Evolutionary conservation across 2,797 vertebrate species (phyloP), one percentile per base, ranked within the genome.

Genomic region (Scomberomorus guttatus): DNA sequence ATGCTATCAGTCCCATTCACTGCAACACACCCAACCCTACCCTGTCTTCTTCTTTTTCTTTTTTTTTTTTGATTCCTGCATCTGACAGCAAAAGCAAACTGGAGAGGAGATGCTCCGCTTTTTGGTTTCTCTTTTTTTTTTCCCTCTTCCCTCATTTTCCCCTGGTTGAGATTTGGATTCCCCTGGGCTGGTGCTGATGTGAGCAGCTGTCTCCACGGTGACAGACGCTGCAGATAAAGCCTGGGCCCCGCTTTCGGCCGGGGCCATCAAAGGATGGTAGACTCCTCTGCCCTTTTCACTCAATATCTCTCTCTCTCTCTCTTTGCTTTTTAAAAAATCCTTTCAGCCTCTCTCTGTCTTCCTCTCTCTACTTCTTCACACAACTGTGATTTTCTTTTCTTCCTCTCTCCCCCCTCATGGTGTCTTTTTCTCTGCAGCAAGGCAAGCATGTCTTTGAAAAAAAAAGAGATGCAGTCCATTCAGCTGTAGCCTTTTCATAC

Each of bases 181-280:
- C 92, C 85, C 81, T 39, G 82, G 87, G 92, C 86, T 83, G 87
- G 67, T 87, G 91, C 92, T 93, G 95, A 94, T 93, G 93, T 75
- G 90, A 94, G 94, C 77, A 77, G 88, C 94, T 91, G 94, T 95
- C 94, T 93, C 93, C 92, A 91, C 85, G 68, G 93, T 93, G 94
- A 95, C 93, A 92, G 92, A 91, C 83, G 62, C 82, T 51, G 72
- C 82, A 94, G 93, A 95, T 94, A 93, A 94, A 93, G 84, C 87
- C 80, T 0, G 46, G 75, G 80, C 74, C 59, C 39, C 0, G 82
- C 90, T 66, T 90, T 89, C 50, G 72, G 83, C 68, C 50, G 15
- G 70, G 89, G 86, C 88, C 89, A 89, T 94, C 92, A 92, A 90
- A 94, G 90, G 84, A 89, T 75, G 85, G 82, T 77, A 81, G 87